Evolutionary conservation across 1,140 invertebrate genomes (phyloP).

Genomic region (Drosophila nebulosa): DNA sequence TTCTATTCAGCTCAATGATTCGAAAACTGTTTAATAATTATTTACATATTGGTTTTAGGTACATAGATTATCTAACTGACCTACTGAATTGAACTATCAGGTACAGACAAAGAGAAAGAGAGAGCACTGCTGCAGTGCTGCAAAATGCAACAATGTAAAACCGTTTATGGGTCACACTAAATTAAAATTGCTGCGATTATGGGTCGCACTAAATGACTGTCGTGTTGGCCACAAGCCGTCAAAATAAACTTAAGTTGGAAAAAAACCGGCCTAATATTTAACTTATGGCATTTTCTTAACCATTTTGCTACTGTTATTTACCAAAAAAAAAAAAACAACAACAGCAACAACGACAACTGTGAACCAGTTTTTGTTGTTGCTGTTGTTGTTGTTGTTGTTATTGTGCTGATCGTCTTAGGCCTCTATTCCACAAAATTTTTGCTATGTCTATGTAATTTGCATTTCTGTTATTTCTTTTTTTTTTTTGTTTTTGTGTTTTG

Average conservation of each 20-base stretch:
- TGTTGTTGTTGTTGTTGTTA: background rate
- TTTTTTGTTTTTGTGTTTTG: background rate
- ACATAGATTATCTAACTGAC: no score
- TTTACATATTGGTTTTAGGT: no score
- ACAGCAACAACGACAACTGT: background rate
- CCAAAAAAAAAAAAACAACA: background rate
- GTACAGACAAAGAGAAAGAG: no score
- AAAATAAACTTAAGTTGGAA: background rate
- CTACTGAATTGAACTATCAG: no score
- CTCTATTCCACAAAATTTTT: background rate
- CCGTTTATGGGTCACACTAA: background rate
- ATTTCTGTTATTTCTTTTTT: slow-evolving; percentile 43
- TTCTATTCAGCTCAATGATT: no score
- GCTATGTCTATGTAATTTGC: slow-evolving; percentile 67
- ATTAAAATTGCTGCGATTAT: background rate
- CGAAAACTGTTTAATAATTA: no score
- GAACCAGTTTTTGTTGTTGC: background rate
- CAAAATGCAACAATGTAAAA: background rate
- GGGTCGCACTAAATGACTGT: background rate
- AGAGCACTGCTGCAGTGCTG: no score
- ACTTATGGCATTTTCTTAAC: background rate
- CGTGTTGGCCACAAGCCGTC: background rate
- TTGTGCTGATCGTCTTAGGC: slow-evolving; percentile 5
- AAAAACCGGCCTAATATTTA: background rate
- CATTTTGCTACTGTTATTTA: slow-evolving; percentile 1